Base-by-base conservation (phyloP, 1,140 invertebrate genomes). In the Helicoverpa zea region DNA sequence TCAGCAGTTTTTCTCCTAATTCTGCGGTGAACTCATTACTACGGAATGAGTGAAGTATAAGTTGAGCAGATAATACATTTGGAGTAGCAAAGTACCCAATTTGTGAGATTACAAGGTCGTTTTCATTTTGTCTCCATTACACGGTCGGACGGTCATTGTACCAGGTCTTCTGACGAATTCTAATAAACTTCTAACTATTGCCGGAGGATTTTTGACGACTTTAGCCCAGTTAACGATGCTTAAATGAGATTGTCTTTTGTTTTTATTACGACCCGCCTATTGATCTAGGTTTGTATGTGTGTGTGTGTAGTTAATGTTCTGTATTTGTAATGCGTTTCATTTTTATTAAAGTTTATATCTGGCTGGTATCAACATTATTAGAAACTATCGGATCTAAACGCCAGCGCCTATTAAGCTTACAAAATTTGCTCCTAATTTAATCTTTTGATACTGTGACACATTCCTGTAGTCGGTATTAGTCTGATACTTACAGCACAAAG, bases 11-110 rank as follows among this genome's bases (percentile, higher is more conserved):
- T 56, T 35, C 56, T 79, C 64, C 54, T 72, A 79, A 72, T 79
- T 79, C 52, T 72, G 77, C 13, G 77, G 77, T 70, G 64, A 58
- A 72, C 59, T 79, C 77, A 79, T 79, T 72, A 79, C 66, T 23
- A 9, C 2, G 23, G 56, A 79, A 79, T 79, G 66, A 72, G 64
- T 79, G 43, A 70, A 79, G 52, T 70, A 49, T 58, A 49, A 79
- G 29, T 79, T 79, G 54, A 78, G 78, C 7, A 79, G 78, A 79
- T 79, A 79, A 79, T 79, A 79, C 66, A 79, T 72, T 79, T 23
- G 18, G 66, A 72, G 78, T 54, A 61, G 11, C 12, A 23, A 49
- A 70, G 49, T 23, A 49, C 66, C 78, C 78, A 79, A 72, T 79
- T 79, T 79, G 66, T 59, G 64, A 79, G 56, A 79, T 72, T 79